Evolutionary conservation across 2,797 vertebrate genomes (phyloP).

Genomic region (Amblyopsis hoosieri): DNA sequence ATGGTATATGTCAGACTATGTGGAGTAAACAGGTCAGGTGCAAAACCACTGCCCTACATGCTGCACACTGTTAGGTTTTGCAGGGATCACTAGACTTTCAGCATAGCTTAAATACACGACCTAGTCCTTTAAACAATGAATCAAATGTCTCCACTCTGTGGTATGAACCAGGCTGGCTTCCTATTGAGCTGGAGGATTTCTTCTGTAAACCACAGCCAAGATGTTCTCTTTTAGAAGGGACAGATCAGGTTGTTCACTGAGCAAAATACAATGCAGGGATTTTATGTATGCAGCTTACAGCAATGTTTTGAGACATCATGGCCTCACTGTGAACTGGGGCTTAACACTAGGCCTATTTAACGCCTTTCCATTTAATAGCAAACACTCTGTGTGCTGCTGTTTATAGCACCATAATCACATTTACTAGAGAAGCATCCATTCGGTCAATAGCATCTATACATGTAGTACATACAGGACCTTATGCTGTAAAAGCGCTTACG

Average conservation of each 20-base stretch:
- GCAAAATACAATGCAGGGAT: conserved; percentile 2
- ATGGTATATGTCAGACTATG: too few relatives aligned
- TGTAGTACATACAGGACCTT: conserved; percentile 1
- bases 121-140: too few relatives aligned
- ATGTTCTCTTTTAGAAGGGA: too few relatives aligned
- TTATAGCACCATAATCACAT: conserved; percentile 24
- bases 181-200: too few relatives aligned
- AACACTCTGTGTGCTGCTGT: conserved; percentile 2
- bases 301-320: conserved; percentile 5
- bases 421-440: conserved; percentile 7
- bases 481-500: conserved; percentile 14
- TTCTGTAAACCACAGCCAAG: too few relatives aligned
- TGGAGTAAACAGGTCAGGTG: too few relatives aligned
- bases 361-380: conserved; percentile 12
- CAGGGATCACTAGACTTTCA: too few relatives aligned
- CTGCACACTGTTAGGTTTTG: too few relatives aligned
- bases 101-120: too few relatives aligned
- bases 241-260: conserved; percentile 2
- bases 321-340: conserved; percentile 30
- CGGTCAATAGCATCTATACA: background rate
- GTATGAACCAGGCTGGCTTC: too few relatives aligned
- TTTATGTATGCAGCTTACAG: conserved; percentile 2
- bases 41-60: too few relatives aligned
- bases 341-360: conserved; percentile 19
- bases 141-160: too few relatives aligned